Conservation (phyloP, 2,888 invertebrate genomes). For the Acrobasis suavella region DNA sequence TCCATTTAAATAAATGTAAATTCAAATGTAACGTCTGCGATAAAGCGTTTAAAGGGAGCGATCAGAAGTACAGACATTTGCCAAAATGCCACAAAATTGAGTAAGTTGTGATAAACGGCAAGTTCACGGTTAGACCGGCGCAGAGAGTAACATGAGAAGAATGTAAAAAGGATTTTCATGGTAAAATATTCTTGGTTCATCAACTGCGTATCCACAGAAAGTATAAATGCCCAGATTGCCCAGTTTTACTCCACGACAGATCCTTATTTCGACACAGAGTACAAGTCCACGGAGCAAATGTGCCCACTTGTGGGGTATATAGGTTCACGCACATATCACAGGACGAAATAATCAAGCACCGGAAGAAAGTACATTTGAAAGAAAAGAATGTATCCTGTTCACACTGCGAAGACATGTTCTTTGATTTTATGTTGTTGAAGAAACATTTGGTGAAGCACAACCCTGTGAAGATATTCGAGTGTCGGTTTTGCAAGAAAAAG, state of each 20-base stretch:
- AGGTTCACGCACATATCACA: conserved; percentile 5
- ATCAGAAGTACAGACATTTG: conserved; percentile 11
- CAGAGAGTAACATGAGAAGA: conserved; percentile 10
- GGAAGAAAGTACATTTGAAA: conserved; percentile 41
- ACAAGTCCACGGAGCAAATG: background rate
- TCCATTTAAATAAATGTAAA: background rate
- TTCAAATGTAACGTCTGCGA: conserved; percentile 22
- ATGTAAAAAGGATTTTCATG: conserved; percentile 16
- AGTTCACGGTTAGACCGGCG: background rate
- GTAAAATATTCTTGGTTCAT: background rate
- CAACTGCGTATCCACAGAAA: conserved; percentile 3
- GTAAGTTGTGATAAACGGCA: background rate
- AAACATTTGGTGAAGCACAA: conserved; percentile 32
- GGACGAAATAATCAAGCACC: conserved; percentile 35
- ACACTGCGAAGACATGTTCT: conserved; percentile 34
- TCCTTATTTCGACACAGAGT: background rate
- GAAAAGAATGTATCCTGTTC: conserved; percentile 35
- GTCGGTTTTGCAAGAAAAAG: conserved; percentile 68
- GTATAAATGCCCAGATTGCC: background rate
- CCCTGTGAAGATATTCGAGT: conserved; percentile 65
- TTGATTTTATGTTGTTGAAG: conserved; percentile 27
- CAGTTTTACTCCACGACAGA: background rate
- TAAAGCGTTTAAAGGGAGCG: conserved; percentile 17
- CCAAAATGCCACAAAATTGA: conserved; percentile 8
- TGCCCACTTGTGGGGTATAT: conserved; percentile 23